Conservation (phyloP, 2,888 invertebrate species). For the Epistrophe eligans region DNA sequence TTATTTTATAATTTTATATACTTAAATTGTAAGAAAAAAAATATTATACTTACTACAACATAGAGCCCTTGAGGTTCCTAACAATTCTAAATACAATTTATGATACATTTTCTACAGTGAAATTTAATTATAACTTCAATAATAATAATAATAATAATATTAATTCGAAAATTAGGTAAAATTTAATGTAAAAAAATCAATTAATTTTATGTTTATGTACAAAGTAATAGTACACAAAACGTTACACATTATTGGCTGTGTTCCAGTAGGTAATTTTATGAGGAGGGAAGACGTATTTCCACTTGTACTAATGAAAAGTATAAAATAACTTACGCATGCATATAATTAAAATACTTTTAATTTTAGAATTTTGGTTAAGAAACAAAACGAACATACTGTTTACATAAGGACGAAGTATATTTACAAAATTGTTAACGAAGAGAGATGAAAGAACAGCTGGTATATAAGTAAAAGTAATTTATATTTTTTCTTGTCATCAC, state of each 20-base stretch:
- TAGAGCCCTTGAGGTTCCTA: slow-evolving; percentile 69
- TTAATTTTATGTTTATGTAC: slow-evolving; percentile 22
- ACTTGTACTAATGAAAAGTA: slow-evolving; percentile 36
- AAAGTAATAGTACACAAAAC: slow-evolving; percentile 31
- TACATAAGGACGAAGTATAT: background rate
- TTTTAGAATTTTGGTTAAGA: background rate
- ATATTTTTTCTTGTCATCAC: background rate
- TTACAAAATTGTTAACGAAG: background rate
- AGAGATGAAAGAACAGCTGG: slow-evolving; percentile 33
- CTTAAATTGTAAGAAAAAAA: slow-evolving; percentile 52
- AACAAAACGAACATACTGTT: background rate
- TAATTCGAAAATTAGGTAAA: slow-evolving; percentile 30
- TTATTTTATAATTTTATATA: slow-evolving; percentile 45
- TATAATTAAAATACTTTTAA: slow-evolving; percentile 19
- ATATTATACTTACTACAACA: slow-evolving; percentile 62
- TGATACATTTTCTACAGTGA: slow-evolving; percentile 72
- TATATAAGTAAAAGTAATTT: background rate
- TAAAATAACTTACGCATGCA: slow-evolving; percentile 27
- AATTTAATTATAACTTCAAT: slow-evolving; percentile 62
- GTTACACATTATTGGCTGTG: background rate
- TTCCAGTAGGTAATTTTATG: slow-evolving; percentile 18
- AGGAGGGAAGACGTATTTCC: slow-evolving; percentile 59
- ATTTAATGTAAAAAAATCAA: slow-evolving; percentile 41
- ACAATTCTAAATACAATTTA: slow-evolving; percentile 71
- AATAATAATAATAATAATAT: slow-evolving; percentile 36